phyloP scores from a whole-genome alignment of 2,113 vertebrate genomes.

The Syngnathoides biaculeatus region DNA sequence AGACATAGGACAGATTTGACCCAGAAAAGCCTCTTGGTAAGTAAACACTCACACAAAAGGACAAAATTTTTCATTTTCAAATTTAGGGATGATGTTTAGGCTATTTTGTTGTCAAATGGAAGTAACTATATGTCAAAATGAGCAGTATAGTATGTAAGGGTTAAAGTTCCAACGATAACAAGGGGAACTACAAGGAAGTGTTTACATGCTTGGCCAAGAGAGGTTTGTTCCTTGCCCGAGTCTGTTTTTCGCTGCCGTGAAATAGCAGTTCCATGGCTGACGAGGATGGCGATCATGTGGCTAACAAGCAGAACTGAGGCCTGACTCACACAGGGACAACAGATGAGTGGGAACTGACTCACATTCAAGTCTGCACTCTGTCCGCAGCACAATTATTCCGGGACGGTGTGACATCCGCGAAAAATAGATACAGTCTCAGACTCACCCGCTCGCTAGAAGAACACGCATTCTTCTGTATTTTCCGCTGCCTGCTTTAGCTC shows the following conservation, averaged over 20 bases:
- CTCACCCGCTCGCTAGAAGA: background rate
- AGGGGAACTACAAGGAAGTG: slow-evolving; percentile 15
- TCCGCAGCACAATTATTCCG: slow-evolving; percentile 46
- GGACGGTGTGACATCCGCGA: slow-evolving; percentile 40
- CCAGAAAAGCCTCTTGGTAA: too few species aligned
- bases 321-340: slow-evolving; percentile 60
- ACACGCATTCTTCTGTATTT: slow-evolving; percentile 17
- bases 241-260: slow-evolving; percentile 50
- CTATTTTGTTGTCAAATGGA: background rate
- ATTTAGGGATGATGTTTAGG: background rate
- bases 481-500: slow-evolving; percentile 7
- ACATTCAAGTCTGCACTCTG: slow-evolving; percentile 39
- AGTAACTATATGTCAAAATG: background rate
- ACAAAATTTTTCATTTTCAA: background rate
- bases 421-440: slow-evolving; percentile 34
- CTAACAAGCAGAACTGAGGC: slow-evolving; percentile 67
- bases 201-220: slow-evolving; percentile 42
- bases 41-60: background rate
- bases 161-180: background rate
- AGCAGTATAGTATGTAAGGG: background rate
- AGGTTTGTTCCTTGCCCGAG: slow-evolving; percentile 35
- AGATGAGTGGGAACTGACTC: slow-evolving; percentile 60
- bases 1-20: background rate
- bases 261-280: slow-evolving; percentile 57
- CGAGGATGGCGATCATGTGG: slow-evolving; percentile 62